These are phyloP conservation scores for Microcaecilia unicolor DNA, from an alignment of 2,797 vertebrate genomes.

Conservation along the genomic window DNA sequence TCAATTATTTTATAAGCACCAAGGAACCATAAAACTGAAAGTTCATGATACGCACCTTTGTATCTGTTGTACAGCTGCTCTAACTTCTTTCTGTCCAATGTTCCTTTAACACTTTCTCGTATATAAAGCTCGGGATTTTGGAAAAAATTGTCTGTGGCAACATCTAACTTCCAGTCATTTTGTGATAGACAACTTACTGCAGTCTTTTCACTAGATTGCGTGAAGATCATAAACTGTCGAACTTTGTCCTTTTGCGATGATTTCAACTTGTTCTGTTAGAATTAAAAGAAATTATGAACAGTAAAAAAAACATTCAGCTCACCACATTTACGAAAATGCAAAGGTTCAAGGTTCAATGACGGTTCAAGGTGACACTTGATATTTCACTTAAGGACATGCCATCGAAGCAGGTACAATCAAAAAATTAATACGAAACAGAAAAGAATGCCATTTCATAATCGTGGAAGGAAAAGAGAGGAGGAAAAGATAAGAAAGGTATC, in stretches of 20 bases:
- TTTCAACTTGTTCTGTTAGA: constrained; percentile 96
- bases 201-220: constrained; percentile 93
- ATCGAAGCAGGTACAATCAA: too few species aligned
- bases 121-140: constrained; percentile 95
- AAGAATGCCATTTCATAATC: too few species aligned
- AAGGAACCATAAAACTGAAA: not conserved
- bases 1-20: too few species aligned
- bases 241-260: constrained; percentile 99
- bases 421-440: too few species aligned
- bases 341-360: too few species aligned
- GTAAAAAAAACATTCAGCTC: too few species aligned
- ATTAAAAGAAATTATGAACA: too few species aligned
- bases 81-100: constrained; percentile 89
- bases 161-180: constrained; percentile 98
- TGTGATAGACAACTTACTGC: constrained; percentile 91
- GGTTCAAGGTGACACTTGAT: too few species aligned
- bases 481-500: too few species aligned
- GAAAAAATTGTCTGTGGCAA: constrained; percentile 97
- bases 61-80: constrained; percentile 96
- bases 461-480: too few species aligned
- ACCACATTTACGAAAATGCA: too few species aligned
- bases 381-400: too few species aligned
- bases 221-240: constrained; percentile 99
- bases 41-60: constrained; percentile 69
- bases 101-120: constrained; percentile 82